Evolutionary conservation across 2,888 invertebrate genomes (phyloP).

Genomic region (Eristalis tenax): DNA sequence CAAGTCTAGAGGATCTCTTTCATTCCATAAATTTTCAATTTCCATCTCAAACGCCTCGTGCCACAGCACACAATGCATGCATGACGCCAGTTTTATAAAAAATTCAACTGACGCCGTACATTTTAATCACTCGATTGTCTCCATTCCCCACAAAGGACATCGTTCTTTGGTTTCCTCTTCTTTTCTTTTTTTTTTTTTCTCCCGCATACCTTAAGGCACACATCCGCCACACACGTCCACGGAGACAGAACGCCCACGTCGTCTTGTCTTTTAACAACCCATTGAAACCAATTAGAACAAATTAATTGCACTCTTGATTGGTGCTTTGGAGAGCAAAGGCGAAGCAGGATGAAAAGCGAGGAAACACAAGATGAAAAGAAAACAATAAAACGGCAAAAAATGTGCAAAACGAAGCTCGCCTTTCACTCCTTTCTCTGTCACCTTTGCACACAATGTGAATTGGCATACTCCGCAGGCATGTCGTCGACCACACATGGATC

Average conservation of each 20-base stretch:
- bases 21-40: not conserved
- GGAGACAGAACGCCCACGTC: not conserved
- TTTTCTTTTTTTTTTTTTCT: no score
- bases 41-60: not conserved
- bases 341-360: not conserved
- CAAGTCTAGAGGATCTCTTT: not conserved
- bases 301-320: slow-evolving; percentile 62
- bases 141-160: not conserved
- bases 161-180: not conserved
- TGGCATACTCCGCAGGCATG: not conserved
- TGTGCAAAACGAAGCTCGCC: not conserved
- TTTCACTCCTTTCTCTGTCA: not conserved
- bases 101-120: not conserved
- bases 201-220: not conserved
- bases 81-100: not conserved
- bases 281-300: slow-evolving; percentile 56
- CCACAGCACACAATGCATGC: not conserved
- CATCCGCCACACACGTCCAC: not conserved
- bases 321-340: slow-evolving; percentile 4
- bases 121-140: not conserved
- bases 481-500: not conserved
- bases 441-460: slow-evolving; percentile 1
- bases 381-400: not conserved
- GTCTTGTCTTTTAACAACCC: not conserved
- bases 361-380: not conserved